Percentiles rank a stretch among this genome's conserved stretches.
Conservation (phyloP, 2,113 vertebrate genomes). For the Petroica traversi region DNA sequence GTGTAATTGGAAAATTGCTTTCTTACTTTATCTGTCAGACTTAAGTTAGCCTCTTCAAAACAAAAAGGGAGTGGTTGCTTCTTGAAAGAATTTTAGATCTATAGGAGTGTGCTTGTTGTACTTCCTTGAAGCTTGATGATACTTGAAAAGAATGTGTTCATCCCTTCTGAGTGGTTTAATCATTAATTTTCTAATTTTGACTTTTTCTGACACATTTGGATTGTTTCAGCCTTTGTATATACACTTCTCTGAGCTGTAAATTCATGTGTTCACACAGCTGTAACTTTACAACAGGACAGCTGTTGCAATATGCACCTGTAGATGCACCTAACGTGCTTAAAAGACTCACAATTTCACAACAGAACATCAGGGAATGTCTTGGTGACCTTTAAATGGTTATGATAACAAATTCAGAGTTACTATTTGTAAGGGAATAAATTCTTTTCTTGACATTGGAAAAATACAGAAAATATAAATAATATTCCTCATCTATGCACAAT, state of each 20-base stretch:
- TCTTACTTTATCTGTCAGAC: slow-evolving; percentile 51
- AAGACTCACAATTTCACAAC: background rate
- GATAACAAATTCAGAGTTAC: background rate
- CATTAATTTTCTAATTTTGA: background rate
- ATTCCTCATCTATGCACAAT: background rate
- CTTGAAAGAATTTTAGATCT: slow-evolving; percentile 56
- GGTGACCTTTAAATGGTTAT: background rate
- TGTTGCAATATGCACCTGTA: background rate
- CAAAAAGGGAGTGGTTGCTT: slow-evolving; percentile 34
- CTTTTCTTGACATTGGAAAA: background rate
- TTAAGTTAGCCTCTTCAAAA: slow-evolving; percentile 43
- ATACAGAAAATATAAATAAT: background rate
- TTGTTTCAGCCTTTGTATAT: background rate
- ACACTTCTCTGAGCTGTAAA: background rate
- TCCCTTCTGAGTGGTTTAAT: background rate
- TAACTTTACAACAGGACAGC: background rate
- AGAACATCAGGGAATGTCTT: background rate
- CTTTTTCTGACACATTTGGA: background rate
- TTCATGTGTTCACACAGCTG: background rate
- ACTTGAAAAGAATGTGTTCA: slow-evolving; percentile 16
- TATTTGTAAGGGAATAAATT: background rate
- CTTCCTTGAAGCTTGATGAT: slow-evolving; percentile 37
- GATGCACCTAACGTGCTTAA: background rate
- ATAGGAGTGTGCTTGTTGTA: background rate
- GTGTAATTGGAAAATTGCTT: slow-evolving; percentile 46